Percentiles rank a stretch among this genome's conserved stretches.
phyloP scores from a whole-genome alignment of 2,113 vertebrate species.

The Crocuta crocuta region DNA sequence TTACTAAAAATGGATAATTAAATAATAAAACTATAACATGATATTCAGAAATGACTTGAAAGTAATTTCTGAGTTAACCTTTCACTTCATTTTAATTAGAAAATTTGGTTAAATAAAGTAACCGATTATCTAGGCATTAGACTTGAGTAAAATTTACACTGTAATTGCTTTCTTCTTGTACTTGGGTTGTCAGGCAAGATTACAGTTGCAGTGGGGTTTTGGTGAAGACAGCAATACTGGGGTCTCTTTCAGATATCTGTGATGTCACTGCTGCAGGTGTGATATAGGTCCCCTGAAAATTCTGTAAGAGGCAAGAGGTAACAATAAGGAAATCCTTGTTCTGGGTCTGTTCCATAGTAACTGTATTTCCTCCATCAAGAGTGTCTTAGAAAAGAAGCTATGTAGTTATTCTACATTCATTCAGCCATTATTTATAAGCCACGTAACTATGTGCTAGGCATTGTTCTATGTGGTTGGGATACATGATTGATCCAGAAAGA shows the following conservation, averaged over 20 bases:
- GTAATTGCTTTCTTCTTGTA: not conserved
- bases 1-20: conserved; percentile 65
- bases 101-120: conserved; percentile 56
- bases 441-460: not conserved
- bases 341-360: not conserved
- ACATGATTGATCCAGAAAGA: not conserved
- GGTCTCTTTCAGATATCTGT: not conserved
- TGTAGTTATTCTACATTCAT: not conserved
- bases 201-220: not conserved
- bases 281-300: not conserved
- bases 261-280: not conserved
- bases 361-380: not conserved
- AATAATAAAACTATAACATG: conserved; percentile 50
- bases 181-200: not conserved
- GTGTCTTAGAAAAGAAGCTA: not conserved
- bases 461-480: not conserved
- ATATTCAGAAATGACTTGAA: conserved; percentile 54
- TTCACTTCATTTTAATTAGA: conserved; percentile 57
- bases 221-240: not conserved
- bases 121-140: not conserved
- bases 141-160: not conserved
- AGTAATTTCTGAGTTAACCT: conserved; percentile 58
- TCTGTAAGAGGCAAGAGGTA: not conserved
- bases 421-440: not conserved
- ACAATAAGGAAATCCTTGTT: not conserved